phyloP scores from a whole-genome alignment of 2,888 invertebrate genomes.

The Pachydiplax longipennis region DNA sequence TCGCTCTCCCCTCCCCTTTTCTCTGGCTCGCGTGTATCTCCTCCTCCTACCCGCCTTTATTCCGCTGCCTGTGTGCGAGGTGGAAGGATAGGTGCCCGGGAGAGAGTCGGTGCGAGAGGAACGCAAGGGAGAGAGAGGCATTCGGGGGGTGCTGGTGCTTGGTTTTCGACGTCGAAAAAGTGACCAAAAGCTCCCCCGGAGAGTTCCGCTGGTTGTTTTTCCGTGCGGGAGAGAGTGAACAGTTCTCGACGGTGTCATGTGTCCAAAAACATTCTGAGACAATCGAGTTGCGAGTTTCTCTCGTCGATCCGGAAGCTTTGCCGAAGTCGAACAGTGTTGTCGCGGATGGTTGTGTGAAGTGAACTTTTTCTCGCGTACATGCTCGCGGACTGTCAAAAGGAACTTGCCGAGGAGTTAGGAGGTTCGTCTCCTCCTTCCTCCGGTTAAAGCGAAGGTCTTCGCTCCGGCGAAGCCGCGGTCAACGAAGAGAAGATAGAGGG shows the following conservation, averaged over 20 bases:
- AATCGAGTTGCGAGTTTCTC: background rate
- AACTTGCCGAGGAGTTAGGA: background rate
- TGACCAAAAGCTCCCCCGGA: background rate
- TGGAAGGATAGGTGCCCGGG: background rate
- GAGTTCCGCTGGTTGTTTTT: background rate
- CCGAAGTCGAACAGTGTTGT: background rate
- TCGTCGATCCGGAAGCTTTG: background rate
- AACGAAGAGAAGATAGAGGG: background rate
- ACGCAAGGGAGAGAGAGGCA: background rate
- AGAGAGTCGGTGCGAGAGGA: background rate
- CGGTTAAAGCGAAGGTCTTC: background rate
- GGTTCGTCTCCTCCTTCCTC: background rate
- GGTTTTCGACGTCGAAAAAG: background rate
- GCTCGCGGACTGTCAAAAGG: background rate
- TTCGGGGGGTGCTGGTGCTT: background rate
- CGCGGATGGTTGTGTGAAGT: background rate
- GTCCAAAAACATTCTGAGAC: background rate
- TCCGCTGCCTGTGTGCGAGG: slow-evolving; percentile 33
- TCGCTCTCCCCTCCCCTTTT: slow-evolving; percentile 58
- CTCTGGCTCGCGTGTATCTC: slow-evolving; percentile 54
- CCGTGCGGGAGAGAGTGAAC: background rate
- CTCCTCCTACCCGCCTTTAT: slow-evolving; percentile 53
- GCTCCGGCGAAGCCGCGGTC: slow-evolving; percentile 5
- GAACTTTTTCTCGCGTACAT: background rate
- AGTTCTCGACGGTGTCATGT: background rate